Evolutionary conservation across 2,888 invertebrate genomes (phyloP).

Genomic region (Rhagium mordax): DNA sequence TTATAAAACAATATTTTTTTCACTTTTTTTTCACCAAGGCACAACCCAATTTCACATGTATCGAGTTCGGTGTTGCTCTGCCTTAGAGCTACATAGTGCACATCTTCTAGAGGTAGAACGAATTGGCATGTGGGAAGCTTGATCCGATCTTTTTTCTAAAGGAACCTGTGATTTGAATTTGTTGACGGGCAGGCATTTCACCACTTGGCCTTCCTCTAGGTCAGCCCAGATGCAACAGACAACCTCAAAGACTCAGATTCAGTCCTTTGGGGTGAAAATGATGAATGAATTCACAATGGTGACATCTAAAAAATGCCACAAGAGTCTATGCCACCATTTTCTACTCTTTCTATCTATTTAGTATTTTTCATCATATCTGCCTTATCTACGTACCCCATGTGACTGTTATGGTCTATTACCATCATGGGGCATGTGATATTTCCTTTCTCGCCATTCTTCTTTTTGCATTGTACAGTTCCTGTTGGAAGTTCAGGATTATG

Average conservation of each 20-base stretch:
- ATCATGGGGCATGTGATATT: not conserved
- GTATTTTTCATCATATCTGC: not conserved
- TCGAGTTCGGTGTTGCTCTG: not conserved
- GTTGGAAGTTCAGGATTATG: slow-evolving; percentile 7
- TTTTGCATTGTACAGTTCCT: not conserved
- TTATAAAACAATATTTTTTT: slow-evolving; percentile 24
- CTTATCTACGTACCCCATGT: slow-evolving; percentile 1
- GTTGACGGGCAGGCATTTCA: slow-evolving; percentile 23
- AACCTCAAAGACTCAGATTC: slow-evolving; percentile 32
- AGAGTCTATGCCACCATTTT: slow-evolving; percentile 3
- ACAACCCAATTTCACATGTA: not conserved
- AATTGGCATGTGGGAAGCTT: slow-evolving; percentile 12
- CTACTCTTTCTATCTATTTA: not conserved
- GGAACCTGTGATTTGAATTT: slow-evolving; percentile 13
- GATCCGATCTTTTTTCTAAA: slow-evolving; percentile 10
- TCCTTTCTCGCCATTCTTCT: slow-evolving; percentile 10
- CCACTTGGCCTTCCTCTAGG: not conserved
- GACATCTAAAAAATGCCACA: slow-evolving; percentile 5
- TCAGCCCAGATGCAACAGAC: not conserved
- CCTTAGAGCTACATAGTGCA: not conserved
- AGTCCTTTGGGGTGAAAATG: slow-evolving; percentile 47
- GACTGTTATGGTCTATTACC: not conserved
- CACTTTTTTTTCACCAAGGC: slow-evolving; percentile 9
- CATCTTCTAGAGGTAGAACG: slow-evolving; percentile 5
- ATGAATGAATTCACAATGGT: not conserved